These are phyloP conservation scores for Spisula solida DNA, from an alignment of 2,888 invertebrate species.

Conservation along the genomic window DNA sequence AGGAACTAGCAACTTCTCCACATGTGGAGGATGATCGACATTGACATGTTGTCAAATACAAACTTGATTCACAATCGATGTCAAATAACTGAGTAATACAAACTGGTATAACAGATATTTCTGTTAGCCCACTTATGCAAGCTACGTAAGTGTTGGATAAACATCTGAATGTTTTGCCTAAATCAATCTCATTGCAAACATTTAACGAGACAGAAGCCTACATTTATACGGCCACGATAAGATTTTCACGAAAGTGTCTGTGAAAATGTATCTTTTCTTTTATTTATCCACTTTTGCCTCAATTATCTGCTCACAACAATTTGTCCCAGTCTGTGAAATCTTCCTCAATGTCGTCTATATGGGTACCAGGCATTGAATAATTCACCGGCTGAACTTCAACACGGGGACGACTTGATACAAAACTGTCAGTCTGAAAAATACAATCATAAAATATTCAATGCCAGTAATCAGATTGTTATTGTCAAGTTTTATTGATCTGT, in stretches of 20 bases:
- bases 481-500: no score
- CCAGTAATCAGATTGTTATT: no score
- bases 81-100: no score
- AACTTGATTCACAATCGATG: no score
- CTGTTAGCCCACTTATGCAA: background rate
- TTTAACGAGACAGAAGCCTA: background rate
- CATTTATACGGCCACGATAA: background rate
- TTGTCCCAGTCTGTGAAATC: constrained; percentile 87
- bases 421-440: constrained; percentile 68
- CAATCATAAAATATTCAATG: background rate
- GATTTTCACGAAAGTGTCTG: background rate
- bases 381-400: constrained; percentile 72
- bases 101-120: background rate
- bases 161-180: background rate
- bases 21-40: no score
- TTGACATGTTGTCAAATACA: no score
- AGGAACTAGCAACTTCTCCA: no score
- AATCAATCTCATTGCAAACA: background rate
- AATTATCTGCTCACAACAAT: constrained; percentile 76
- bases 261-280: background rate
- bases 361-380: constrained; percentile 68
- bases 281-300: background rate
- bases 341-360: constrained; percentile 83
- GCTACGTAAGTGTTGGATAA: background rate
- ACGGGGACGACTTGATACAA: constrained; percentile 71